Evolutionary conservation across 2,888 invertebrate genomes (phyloP).

Genomic region (Corbicula japonica): DNA sequence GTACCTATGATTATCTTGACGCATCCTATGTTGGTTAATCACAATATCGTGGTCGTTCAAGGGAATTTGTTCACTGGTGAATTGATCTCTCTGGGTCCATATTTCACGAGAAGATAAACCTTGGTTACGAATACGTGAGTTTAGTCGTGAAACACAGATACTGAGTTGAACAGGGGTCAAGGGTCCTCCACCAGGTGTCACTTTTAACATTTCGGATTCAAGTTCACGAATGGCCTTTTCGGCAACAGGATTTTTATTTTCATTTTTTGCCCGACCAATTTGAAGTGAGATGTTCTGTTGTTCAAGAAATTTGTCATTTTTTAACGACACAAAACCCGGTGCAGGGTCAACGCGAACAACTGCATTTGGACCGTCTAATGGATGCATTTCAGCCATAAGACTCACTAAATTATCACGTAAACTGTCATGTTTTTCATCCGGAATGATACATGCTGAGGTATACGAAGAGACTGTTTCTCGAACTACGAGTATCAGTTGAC

Average conservation of each 20-base stretch:
- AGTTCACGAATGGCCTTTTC: constrained; percentile 71
- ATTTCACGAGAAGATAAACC: constrained; percentile 66
- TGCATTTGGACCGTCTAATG: constrained; percentile 26
- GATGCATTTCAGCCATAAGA: background rate
- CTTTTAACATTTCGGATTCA: constrained; percentile 60
- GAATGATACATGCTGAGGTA: constrained; percentile 40
- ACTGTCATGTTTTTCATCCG: constrained; percentile 45
- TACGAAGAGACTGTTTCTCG: constrained; percentile 50
- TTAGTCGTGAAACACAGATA: constrained; percentile 50
- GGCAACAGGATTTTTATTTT: constrained; percentile 69
- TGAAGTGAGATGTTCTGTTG: too few relatives aligned
- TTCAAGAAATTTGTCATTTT: too few relatives aligned
- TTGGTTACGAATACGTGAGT: constrained; percentile 49
- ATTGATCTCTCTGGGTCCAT: constrained; percentile 64
- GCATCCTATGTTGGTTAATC: constrained; percentile 49
- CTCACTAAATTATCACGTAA: constrained; percentile 27
- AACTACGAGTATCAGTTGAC: constrained; percentile 58
- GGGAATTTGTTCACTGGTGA: constrained; percentile 61
- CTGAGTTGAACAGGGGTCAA: constrained; percentile 40
- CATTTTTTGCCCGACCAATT: constrained; percentile 43
- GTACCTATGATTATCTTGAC: too few relatives aligned
- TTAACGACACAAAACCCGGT: too few relatives aligned
- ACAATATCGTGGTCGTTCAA: constrained; percentile 55
- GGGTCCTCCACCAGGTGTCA: constrained; percentile 51
- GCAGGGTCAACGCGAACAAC: too few relatives aligned